These are phyloP conservation scores for Pseudorhiza aurosa DNA, from an alignment of 30 jellyfish, hydroid and myxozoan genomes.

Conservation along the genomic window DNA sequence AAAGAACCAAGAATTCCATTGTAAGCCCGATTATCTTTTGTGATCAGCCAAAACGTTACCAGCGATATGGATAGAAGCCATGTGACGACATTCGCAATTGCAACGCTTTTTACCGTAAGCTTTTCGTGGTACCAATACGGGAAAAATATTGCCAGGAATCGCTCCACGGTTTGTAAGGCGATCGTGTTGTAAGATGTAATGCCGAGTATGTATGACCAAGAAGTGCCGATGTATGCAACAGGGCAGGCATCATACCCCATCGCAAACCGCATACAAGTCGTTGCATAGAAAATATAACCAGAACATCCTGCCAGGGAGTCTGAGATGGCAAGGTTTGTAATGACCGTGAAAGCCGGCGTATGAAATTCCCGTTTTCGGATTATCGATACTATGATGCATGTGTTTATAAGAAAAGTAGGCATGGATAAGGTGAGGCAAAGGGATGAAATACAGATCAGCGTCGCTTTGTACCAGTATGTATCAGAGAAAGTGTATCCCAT, in stretches of 20 bases:
- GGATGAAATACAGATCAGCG: conserved; percentile 6
- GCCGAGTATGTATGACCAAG: conserved; percentile 42
- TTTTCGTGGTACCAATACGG: conserved; percentile 69
- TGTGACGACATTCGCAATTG: conserved; percentile 11
- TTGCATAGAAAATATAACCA: conserved; percentile 37
- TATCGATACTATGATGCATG: conserved; percentile 18
- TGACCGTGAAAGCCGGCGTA: conserved; percentile 44
- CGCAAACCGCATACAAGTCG: conserved; percentile 12
- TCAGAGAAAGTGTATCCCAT: conserved; percentile 31
- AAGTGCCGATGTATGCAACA: conserved; percentile 53
- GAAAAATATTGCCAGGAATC: conserved; percentile 51
- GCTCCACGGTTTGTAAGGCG: conserved; percentile 38
- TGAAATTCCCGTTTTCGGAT: conserved; percentile 27
- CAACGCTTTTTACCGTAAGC: neutral
- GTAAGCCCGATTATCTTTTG: conserved; percentile 25
- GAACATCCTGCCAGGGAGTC: conserved; percentile 51
- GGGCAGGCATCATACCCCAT: conserved; percentile 49
- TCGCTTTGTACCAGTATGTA: neutral
- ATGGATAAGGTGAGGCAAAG: neutral
- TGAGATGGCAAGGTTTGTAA: conserved; percentile 43
- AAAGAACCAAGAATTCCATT: conserved; percentile 27
- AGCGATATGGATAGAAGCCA: conserved; percentile 26
- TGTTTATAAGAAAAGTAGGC: conserved; percentile 33
- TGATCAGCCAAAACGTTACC: conserved; percentile 20
- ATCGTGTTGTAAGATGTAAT: conserved; percentile 34